Evolutionary conservation across 2,888 invertebrate genomes (phyloP).

Genomic region (Microctonus brassicae): DNA sequence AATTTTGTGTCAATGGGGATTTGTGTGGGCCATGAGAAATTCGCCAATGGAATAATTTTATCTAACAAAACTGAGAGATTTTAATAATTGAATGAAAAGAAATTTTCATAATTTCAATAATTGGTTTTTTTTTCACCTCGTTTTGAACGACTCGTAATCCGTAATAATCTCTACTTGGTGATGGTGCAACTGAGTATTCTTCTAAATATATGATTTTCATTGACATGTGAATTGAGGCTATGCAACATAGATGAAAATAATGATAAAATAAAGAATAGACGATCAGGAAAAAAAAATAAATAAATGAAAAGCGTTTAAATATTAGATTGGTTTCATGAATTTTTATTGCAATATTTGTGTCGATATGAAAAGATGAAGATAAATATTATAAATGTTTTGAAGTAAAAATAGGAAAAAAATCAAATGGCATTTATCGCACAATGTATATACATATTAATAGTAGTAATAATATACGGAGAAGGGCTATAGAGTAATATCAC

Average conservation of each 20-base stretch:
- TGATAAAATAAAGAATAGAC: background rate
- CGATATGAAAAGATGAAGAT: conserved; percentile 69
- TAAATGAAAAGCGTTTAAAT: conserved; percentile 8
- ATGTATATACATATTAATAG: conserved; percentile 32
- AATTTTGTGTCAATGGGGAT: conserved; percentile 48
- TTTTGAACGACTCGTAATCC: conserved; percentile 56
- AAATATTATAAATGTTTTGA: conserved; percentile 67
- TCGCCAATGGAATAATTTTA: conserved; percentile 60
- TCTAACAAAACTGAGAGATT: conserved; percentile 44
- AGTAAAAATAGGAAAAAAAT: conserved; percentile 67
- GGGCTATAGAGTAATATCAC: conserved; percentile 70
- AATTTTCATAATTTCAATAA: background rate
- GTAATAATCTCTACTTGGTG: conserved; percentile 65
- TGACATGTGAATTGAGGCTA: conserved; percentile 47
- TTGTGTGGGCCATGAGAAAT: conserved; percentile 62
- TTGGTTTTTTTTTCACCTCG: conserved; percentile 49
- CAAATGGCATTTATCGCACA: conserved; percentile 56
- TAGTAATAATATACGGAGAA: conserved; percentile 63
- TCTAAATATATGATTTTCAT: conserved; percentile 54
- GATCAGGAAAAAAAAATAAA: conserved; percentile 24
- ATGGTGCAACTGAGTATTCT: conserved; percentile 61
- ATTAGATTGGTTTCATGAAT: conserved; percentile 55
- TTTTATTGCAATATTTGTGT: conserved; percentile 65
- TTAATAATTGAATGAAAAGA: background rate
- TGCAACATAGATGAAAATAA: background rate